Evolutionary conservation across 2,797 vertebrate genomes (phyloP), one percentile per base, ranked within the genome.

Genomic region (Kryptopterus vitreolus): DNA sequence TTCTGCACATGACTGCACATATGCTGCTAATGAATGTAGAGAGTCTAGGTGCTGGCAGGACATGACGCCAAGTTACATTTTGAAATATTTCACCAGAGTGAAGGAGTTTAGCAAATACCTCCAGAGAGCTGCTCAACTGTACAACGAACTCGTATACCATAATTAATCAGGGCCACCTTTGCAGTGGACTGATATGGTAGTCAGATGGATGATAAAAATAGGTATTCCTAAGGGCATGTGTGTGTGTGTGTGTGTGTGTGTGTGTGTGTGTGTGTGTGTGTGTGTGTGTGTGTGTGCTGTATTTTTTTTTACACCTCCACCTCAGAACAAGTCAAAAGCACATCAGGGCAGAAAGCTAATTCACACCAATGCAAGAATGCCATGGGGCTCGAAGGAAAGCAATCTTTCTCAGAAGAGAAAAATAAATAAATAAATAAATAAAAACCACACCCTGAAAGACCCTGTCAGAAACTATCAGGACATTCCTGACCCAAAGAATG

Each of bases 391-490:
- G 52, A 57, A 33, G 33, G 75, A 63, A 77, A 63, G 31, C 65
- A 77, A 24, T 77, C 59, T 53, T 53, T 55, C 65, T 22, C 48
- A 52, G 15, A 10, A 22, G 38, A 58, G 68, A 9, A 76, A 33
- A 61, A 69, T n/a, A n/a, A n/a, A n/a, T n/a, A n/a, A n/a, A n/a
- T n/a, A n/a, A n/a, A n/a, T n/a, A n/a, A n/a, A n/a, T n/a, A 58
- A 33, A 43, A 43, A 43, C 0, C 38, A n/a, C 38, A n/a, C 11
- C 18, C 26, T 8, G 55, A 74, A 81, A 59, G 46, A 58, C 61
- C 35, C 53, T 59, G 82, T 80, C 79, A 83, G 66, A 79, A 83
- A 74, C 71, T 58, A 66, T 73, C 22, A 79, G 35, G 82, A 38
- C 68, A 43, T 79, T 77, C 65, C 72, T 81, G 61, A 77, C 62